phyloP scores from a whole-genome alignment of 2,888 invertebrate genomes.

The Caenorhabditis sulstoni region DNA sequence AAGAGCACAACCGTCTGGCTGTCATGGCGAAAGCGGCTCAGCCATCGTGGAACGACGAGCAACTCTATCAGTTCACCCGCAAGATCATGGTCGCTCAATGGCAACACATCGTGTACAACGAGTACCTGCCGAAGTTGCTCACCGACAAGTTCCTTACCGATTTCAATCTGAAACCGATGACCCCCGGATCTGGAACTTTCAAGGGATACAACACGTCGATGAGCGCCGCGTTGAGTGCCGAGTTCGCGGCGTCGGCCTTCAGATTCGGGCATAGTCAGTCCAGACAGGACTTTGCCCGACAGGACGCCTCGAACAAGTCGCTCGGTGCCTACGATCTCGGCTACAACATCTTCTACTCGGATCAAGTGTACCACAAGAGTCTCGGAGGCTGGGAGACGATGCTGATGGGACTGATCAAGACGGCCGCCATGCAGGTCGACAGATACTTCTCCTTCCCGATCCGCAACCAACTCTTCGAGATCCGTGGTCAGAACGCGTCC shows the following conservation, averaged over 20 bases:
- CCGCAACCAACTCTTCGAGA: constrained; percentile 85
- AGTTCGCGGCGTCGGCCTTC: constrained; percentile 92
- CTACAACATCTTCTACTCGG: constrained; percentile 57
- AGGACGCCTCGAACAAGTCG: constrained; percentile 46
- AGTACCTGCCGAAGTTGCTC: constrained; percentile 88
- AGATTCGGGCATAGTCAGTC: constrained; percentile 86
- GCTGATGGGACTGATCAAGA: constrained; percentile 63
- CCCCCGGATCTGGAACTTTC: constrained; percentile 1
- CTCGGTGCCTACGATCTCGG: constrained; percentile 46
- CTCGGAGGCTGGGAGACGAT: constrained; percentile 56
- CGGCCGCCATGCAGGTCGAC: constrained; percentile 63
- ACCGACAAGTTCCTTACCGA: constrained; percentile 53
- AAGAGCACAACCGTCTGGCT: constrained; percentile 76
- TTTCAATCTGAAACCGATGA: constrained; percentile 54
- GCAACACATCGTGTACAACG: constrained; percentile 82
- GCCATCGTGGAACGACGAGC: constrained; percentile 63
- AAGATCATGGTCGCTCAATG: constrained; percentile 82
- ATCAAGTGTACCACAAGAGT: constrained; percentile 53
- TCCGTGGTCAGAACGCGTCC: constrained; percentile 86
- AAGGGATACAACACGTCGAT: constrained; percentile 19
- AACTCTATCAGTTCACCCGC: constrained; percentile 74
- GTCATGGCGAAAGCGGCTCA: constrained; percentile 34
- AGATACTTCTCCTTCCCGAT: constrained; percentile 68
- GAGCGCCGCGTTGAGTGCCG: constrained; percentile 80
- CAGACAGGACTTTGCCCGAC: constrained; percentile 58